Evolutionary conservation across 2,888 invertebrate genomes (phyloP).

Genomic region (Entomobrya proxima): DNA sequence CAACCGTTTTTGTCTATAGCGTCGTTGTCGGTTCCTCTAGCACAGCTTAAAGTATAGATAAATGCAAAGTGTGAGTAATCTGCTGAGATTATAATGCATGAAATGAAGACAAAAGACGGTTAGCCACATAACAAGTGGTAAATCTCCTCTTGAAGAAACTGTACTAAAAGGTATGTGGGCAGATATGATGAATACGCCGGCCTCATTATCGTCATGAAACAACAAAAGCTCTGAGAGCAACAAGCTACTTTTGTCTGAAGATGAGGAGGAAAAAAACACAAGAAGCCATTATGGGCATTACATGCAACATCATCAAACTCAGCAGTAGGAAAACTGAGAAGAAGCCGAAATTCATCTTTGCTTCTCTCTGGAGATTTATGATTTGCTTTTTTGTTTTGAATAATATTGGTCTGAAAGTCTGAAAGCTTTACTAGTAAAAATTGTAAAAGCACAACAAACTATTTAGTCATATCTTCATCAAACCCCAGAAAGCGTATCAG

Average conservation of each 20-base stretch:
- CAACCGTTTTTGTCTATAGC: background rate
- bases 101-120: background rate
- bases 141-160: background rate
- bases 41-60: background rate
- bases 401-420: background rate
- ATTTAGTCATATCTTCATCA: background rate
- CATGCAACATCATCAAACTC: constrained; percentile 42
- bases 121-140: no score
- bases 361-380: constrained; percentile 19
- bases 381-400: constrained; percentile 34
- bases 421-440: background rate
- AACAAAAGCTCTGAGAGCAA: background rate
- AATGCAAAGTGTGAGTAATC: constrained; percentile 48
- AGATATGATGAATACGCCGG: background rate
- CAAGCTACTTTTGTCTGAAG: background rate
- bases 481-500: background rate
- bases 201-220: constrained; percentile 13
- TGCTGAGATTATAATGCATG: constrained; percentile 9
- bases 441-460: background rate
- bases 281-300: constrained; percentile 47
- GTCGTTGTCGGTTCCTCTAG: background rate
- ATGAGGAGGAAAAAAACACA: constrained; percentile 3
- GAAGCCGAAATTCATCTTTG: background rate
- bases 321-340: background rate
- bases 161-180: no score